Percentiles rank a stretch among this genome's conserved stretches.
Conservation (phyloP, 1,140 invertebrate genomes). For the Littorina saxatilis region DNA sequence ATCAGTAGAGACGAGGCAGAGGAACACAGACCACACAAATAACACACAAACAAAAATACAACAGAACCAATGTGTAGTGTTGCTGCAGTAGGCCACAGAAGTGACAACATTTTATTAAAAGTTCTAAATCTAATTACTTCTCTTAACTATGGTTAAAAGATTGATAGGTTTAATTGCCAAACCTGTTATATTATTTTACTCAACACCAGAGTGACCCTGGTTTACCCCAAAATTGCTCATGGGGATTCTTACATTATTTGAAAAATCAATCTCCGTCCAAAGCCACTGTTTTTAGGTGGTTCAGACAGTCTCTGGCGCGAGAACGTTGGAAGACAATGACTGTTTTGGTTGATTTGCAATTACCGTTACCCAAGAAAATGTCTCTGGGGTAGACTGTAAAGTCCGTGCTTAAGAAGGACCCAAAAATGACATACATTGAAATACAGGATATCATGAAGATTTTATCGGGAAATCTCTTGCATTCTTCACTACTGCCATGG, state of each 20-base stretch:
- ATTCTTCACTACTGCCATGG: neutral
- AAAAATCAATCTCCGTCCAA: neutral
- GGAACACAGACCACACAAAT: no score
- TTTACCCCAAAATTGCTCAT: neutral
- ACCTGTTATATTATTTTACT: no score
- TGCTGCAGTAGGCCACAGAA: no score
- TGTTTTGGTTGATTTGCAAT: neutral
- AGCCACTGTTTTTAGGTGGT: neutral
- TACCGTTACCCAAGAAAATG: neutral
- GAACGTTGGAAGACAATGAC: neutral
- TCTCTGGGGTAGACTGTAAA: neutral
- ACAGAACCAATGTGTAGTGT: no score
- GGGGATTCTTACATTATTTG: neutral
- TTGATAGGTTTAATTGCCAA: no score
- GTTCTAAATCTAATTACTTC: neutral
- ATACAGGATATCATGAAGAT: neutral
- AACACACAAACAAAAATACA: no score
- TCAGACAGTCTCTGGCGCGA: neutral
- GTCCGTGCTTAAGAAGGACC: no score
- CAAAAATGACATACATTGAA: no score
- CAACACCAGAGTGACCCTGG: no score
- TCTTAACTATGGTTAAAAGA: no score
- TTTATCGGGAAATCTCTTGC: neutral
- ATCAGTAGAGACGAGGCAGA: no score
- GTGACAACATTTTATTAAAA: constrained; percentile 4